A percentile compares a stretch with the other conserved stretches of the same genome.
These are phyloP conservation scores for Lycocerus yunnanus DNA, from an alignment of 2,888 invertebrate genomes.

Conservation along the genomic window DNA sequence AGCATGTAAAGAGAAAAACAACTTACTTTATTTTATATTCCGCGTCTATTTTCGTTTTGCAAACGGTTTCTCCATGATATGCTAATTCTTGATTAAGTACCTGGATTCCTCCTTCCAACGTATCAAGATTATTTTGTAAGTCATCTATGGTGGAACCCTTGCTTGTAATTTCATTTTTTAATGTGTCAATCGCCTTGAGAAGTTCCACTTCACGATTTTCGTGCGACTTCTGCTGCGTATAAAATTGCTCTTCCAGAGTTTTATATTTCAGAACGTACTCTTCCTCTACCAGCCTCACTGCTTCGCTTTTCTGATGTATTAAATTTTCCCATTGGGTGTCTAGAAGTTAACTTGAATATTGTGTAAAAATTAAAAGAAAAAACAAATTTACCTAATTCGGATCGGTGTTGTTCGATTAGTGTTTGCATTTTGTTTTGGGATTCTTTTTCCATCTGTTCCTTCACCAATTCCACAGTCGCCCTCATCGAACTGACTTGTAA, in stretches of 20 bases:
- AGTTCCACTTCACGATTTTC: slow-evolving; percentile 52
- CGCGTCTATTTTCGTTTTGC: slow-evolving; percentile 48
- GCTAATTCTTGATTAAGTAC: slow-evolving; percentile 55
- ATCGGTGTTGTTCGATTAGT: slow-evolving; percentile 63
- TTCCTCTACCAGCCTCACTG: slow-evolving; percentile 63
- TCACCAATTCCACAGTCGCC: slow-evolving; percentile 55
- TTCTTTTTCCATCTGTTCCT: slow-evolving; percentile 58
- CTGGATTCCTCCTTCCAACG: slow-evolving; percentile 55
- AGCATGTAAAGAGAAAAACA: not conserved
- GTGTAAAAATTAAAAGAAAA: not conserved
- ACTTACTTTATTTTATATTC: slow-evolving; percentile 58
- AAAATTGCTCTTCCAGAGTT: slow-evolving; percentile 55
- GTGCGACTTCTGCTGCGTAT: slow-evolving; percentile 53
- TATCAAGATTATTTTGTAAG: slow-evolving; percentile 55
- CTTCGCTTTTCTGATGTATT: slow-evolving; percentile 65
- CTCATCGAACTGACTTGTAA: slow-evolving; percentile 53
- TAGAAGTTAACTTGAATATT: slow-evolving; percentile 39
- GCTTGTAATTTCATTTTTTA: slow-evolving; percentile 51
- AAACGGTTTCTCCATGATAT: slow-evolving; percentile 49
- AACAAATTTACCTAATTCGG: slow-evolving; percentile 61
- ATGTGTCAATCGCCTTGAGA: slow-evolving; percentile 51
- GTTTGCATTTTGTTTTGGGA: slow-evolving; percentile 54
- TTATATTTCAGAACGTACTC: slow-evolving; percentile 62
- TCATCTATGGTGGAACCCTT: slow-evolving; percentile 53
- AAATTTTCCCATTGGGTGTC: slow-evolving; percentile 70